A percentile compares a stretch with the other conserved stretches of the same genome.
These are phyloP conservation scores for Vanessa tameamea DNA, from an alignment of 1,140 invertebrate genomes.

Conservation along the genomic window DNA sequence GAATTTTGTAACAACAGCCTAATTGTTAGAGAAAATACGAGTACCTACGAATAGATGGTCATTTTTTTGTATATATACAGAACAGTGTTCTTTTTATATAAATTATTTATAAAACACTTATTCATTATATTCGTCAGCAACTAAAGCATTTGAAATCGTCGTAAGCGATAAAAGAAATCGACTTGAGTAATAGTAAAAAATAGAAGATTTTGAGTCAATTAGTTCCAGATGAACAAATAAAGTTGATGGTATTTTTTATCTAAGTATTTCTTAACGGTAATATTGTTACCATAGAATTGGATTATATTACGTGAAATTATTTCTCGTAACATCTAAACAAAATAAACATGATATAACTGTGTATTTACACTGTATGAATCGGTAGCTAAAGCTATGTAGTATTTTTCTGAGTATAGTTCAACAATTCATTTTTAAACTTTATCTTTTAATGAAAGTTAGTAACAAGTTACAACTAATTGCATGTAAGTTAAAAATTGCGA, in stretches of 20 bases:
- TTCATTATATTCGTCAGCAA: background rate
- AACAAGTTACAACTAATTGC: too few species aligned
- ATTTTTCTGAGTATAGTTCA: too few species aligned
- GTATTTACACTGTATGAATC: too few species aligned
- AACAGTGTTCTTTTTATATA: background rate
- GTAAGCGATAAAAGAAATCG: constrained; percentile 35
- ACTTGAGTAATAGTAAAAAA: constrained; percentile 41
- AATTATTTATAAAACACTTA: background rate
- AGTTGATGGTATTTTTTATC: constrained; percentile 21
- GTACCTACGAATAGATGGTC: background rate
- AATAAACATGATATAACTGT: background rate
- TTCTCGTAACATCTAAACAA: constrained; percentile 1
- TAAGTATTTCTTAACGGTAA: background rate
- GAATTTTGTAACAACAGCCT: background rate
- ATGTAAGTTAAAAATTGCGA: too few species aligned
- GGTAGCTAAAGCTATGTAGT: too few species aligned
- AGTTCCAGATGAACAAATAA: constrained; percentile 38
- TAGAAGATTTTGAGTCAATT: constrained; percentile 32
- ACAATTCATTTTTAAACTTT: too few species aligned
- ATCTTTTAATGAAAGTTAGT: too few species aligned
- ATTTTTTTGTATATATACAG: background rate
- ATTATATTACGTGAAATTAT: constrained; percentile 1
- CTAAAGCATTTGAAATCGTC: constrained; percentile 14
- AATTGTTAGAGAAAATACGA: background rate
- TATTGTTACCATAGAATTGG: background rate